Evolutionary conservation across 23 tunicate species (phyloP).

Genomic region (Oikopleura dioica): DNA sequence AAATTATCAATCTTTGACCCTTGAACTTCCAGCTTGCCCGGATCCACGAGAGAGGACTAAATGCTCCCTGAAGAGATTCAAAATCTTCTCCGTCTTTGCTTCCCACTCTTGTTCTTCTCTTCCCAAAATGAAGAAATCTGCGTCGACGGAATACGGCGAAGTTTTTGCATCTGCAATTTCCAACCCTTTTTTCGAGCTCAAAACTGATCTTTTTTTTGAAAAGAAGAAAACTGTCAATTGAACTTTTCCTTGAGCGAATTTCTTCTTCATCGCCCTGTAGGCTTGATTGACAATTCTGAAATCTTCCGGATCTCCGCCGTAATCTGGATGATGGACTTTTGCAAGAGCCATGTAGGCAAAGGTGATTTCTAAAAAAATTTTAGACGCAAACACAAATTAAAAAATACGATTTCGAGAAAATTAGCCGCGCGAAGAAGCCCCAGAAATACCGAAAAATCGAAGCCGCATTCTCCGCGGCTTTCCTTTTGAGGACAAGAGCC

Average conservation of each 20-base stretch:
- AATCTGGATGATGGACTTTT: constrained; percentile 5
- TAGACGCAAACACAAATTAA: too few relatives aligned
- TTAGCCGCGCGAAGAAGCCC: too few relatives aligned
- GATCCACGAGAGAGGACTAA: background rate
- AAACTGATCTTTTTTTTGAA: too few relatives aligned
- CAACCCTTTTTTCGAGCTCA: too few relatives aligned
- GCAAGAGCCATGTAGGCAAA: background rate
- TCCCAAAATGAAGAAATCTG: background rate
- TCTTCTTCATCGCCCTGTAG: background rate
- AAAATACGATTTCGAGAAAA: too few relatives aligned
- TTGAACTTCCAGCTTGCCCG: background rate
- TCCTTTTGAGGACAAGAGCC: too few relatives aligned
- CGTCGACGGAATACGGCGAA: background rate
- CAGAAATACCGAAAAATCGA: too few relatives aligned
- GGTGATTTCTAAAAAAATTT: constrained; percentile 1
- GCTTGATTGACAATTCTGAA: background rate
- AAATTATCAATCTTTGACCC: too few relatives aligned
- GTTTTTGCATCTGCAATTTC: too few relatives aligned
- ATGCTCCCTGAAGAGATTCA: background rate
- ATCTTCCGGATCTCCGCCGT: background rate
- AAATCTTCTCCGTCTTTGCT: background rate
- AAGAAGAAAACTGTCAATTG: too few relatives aligned
- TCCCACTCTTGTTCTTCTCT: background rate
- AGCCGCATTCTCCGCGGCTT: too few relatives aligned
- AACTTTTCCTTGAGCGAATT: background rate